These are phyloP conservation scores for Bagarius yarrelli DNA, from an alignment of 2,113 vertebrate species.

Conservation along the genomic window DNA sequence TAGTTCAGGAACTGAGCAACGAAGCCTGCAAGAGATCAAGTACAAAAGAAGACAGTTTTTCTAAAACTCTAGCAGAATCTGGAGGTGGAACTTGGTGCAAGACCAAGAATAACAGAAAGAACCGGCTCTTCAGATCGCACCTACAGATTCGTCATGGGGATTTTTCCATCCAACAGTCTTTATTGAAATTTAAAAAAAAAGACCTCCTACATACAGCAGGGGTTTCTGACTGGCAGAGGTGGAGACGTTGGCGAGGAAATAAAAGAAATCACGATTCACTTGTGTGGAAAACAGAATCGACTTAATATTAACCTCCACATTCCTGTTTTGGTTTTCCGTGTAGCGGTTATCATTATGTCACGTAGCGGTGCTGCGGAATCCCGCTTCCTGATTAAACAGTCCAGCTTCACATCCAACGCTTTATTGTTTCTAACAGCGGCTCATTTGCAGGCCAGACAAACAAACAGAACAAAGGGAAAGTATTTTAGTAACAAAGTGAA, in stretches of 20 bases:
- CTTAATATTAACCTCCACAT: constrained; percentile 5
- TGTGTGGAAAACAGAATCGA: constrained; percentile 2
- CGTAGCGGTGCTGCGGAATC: background rate
- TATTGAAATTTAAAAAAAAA: background rate
- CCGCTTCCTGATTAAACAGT: background rate
- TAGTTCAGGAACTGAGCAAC: background rate
- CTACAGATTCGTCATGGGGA: constrained; percentile 12
- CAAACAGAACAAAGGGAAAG: no score
- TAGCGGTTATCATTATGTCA: constrained; percentile 6
- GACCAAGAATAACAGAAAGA: constrained; percentile 21
- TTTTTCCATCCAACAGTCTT: constrained; percentile 6
- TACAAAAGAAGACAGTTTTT: background rate
- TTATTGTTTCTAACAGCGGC: no score
- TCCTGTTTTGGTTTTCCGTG: background rate
- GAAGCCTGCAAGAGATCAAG: background rate
- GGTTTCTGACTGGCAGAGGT: constrained; percentile 20
- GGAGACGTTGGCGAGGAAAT: background rate
- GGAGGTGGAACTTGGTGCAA: constrained; percentile 17
- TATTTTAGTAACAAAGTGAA: no score
- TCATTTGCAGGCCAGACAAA: no score
- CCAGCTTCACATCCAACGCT: no score
- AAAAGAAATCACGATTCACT: constrained; percentile 13
- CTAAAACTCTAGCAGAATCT: background rate
- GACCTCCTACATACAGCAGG: constrained; percentile 13
- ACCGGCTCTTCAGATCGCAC: background rate